Conservation (phyloP, 2,888 invertebrate species). For the Lottia gigantea region DNA sequence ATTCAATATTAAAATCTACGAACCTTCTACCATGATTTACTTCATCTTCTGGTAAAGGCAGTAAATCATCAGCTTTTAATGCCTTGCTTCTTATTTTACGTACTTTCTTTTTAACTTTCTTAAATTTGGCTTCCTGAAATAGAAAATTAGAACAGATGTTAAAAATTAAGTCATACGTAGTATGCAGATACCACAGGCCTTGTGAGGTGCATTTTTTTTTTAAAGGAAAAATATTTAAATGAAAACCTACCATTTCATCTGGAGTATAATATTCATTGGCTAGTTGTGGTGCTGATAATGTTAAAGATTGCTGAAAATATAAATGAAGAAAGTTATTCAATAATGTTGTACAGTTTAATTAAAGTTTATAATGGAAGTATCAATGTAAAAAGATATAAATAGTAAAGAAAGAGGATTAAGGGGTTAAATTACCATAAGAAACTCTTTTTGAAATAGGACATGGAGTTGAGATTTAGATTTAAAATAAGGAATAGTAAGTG, state of each 20-base stretch:
- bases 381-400: too few relatives aligned
- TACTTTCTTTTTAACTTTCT: conserved; percentile 79
- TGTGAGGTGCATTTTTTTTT: too few relatives aligned
- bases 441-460: too few relatives aligned
- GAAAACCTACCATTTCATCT: conserved; percentile 77
- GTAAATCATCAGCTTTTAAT: conserved; percentile 80
- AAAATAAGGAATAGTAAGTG: background rate
- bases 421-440: too few relatives aligned
- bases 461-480: background rate
- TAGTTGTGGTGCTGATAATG: conserved; percentile 76
- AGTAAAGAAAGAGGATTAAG: too few relatives aligned
- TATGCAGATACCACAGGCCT: too few relatives aligned
- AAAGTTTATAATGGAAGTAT: too few relatives aligned
- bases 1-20: too few relatives aligned
- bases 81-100: conserved; percentile 76
- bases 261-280: conserved; percentile 90
- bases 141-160: background rate
- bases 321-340: conserved; percentile 14
- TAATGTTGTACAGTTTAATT: background rate
- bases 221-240: background rate
- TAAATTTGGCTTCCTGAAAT: conserved; percentile 75
- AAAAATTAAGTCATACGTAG: conserved; percentile 1
- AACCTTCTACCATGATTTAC: background rate
- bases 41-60: conserved; percentile 49
- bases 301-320: conserved; percentile 76